A percentile compares a stretch with the other conserved stretches of the same genome.
These are phyloP conservation scores for Parazoanthus swiftii DNA, from an alignment of 92 coral and sea anemone species.

Conservation along the genomic window DNA sequence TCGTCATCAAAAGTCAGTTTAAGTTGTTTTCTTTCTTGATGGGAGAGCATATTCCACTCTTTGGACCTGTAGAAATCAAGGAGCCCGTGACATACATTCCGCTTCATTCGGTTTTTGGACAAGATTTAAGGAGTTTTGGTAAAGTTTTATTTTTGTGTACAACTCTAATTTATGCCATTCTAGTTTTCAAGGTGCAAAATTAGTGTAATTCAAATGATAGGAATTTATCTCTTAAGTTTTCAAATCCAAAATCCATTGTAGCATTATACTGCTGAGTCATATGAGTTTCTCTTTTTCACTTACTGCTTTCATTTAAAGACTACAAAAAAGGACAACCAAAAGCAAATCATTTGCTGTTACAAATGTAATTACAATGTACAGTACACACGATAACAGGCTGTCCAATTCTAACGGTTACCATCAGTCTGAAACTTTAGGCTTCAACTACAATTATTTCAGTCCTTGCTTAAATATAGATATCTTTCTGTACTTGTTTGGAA, in stretches of 20 bases:
- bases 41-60: constrained; percentile 44
- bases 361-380: too few relatives aligned
- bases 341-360: too few relatives aligned
- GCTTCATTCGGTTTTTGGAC: not conserved
- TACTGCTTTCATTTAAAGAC: not conserved
- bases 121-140: not conserved
- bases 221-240: not conserved
- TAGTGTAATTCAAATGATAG: not conserved
- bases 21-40: constrained; percentile 24
- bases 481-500: too few relatives aligned
- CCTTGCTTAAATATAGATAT: too few relatives aligned
- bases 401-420: too few relatives aligned
- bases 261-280: not conserved
- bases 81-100: not conserved
- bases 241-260: not conserved
- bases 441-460: too few relatives aligned
- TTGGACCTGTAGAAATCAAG: constrained; percentile 14
- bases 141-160: not conserved
- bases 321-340: too few relatives aligned
- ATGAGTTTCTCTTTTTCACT: not conserved
- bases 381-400: too few relatives aligned
- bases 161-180: too few relatives aligned
- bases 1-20: constrained; percentile 44
- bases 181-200: too few relatives aligned
- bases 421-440: too few relatives aligned